Base-by-base conservation (phyloP, 2,888 invertebrate genomes). In the Steinernema carpocapsae region DNA sequence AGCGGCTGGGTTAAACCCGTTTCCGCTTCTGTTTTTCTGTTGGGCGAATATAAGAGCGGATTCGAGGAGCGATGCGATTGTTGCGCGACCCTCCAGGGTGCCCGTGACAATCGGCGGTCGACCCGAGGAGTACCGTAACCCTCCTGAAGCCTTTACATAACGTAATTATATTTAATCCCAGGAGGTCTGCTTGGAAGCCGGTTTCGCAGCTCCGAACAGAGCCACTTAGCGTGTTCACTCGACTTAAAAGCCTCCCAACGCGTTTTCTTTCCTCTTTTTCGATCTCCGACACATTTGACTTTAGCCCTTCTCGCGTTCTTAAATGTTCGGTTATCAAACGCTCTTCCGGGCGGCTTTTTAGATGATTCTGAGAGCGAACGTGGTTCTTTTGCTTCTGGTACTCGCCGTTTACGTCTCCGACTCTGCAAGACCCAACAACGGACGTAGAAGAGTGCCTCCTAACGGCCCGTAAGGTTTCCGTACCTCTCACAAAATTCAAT, bases 331-430 rank as follows among this genome's bases (percentile, higher is more conserved):
- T 32, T 17, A 3, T 32, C 17, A 29, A 64, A 24, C 24, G 24
- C 32, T 26, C n/a, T 32, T 6, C 37, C 4, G 10, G 37, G 17
- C 6, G 12, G 37, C 64, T 17, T 64, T 64, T 29, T 32, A 64
- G 64, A 64, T 64, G 64, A 64, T 64, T 17, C 17, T 64, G 29
- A 64, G 64, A 37, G 52, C 48, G 48, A 48, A 48, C 48, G 48
- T 2, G 2, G 26, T 64, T 17, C 32, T 37, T 64, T 32, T 64
- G 29, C 29, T 32, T 19, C 37, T 64, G 17, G 64, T 17, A 29
- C 29, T 64, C 32, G 64, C 64, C 64, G 32, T 32, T 17, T 32
- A 26, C 32, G 12, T 64, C 64, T 64, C 64, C 64, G 64, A 29
- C 32, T 14, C 64, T 1, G 64, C 52, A 19, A 52, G 52, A 24